phyloP scores from a whole-genome alignment of 2,113 vertebrate species.

The Nycticebus coucang region DNA sequence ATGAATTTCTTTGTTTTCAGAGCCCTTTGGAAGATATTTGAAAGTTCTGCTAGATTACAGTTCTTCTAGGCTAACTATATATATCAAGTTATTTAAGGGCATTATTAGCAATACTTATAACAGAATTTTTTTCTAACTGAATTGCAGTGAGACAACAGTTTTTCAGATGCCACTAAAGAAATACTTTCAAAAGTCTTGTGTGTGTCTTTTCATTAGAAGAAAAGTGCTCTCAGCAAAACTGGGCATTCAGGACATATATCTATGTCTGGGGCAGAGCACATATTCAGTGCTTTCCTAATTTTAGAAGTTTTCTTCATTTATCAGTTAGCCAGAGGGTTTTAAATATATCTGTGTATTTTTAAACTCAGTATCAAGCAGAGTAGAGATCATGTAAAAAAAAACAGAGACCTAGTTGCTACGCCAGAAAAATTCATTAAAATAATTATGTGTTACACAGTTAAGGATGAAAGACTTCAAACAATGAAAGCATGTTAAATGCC shows the following conservation, averaged over 20 bases:
- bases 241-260: background rate
- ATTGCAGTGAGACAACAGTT: background rate
- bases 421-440: background rate
- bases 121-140: background rate
- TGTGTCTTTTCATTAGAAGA: background rate
- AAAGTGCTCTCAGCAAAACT: background rate
- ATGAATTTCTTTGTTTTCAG: background rate
- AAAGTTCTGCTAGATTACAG: background rate
- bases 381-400: background rate
- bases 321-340: background rate
- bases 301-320: background rate
- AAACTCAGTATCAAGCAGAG: background rate
- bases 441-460: background rate
- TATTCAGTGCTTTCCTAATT: background rate
- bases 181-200: background rate
- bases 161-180: background rate
- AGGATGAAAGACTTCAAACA: background rate
- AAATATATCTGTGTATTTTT: background rate
- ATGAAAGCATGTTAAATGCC: background rate
- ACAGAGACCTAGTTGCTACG: background rate
- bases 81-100: background rate
- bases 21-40: background rate
- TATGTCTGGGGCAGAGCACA: background rate
- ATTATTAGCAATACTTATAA: background rate
- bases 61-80: background rate